These are phyloP conservation scores for Eubasilissa splendida DNA, from an alignment of 2,888 invertebrate genomes.

Conservation along the genomic window DNA sequence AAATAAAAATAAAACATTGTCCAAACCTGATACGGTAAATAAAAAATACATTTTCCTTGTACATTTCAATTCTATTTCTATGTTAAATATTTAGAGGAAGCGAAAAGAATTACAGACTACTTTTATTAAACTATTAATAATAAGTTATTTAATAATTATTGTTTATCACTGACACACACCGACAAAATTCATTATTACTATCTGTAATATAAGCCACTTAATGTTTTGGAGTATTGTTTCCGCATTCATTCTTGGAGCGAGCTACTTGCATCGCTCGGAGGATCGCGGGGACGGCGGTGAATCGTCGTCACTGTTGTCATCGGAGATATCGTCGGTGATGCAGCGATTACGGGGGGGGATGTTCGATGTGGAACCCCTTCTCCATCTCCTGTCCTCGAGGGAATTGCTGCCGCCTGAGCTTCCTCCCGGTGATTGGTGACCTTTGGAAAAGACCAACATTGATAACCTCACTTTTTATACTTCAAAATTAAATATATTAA, in stretches of 20 bases:
- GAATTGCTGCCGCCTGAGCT: neutral
- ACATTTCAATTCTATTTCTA: neutral
- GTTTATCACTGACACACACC: constrained; percentile 14
- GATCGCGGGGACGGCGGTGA: constrained; percentile 23
- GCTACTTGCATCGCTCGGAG: constrained; percentile 40
- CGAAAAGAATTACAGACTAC: constrained; percentile 8
- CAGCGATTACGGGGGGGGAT: constrained; percentile 65
- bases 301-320: constrained; percentile 66
- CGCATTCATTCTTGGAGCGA: neutral
- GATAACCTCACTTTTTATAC: too few species aligned
- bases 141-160: constrained; percentile 8
- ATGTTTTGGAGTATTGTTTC: constrained; percentile 8
- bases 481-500: too few species aligned
- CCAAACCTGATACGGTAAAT: neutral
- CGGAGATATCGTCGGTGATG: constrained; percentile 71
- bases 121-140: constrained; percentile 18
- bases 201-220: constrained; percentile 12
- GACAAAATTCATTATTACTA: constrained; percentile 6
- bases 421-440: constrained; percentile 36
- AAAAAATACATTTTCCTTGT: neutral
- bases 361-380: constrained; percentile 38
- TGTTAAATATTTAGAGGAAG: constrained; percentile 4
- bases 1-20: neutral
- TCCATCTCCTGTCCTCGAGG: constrained; percentile 43
- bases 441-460: neutral